phyloP scores from a whole-genome alignment of 1,140 invertebrate genomes.

The Anagrus nilaparvatae region DNA sequence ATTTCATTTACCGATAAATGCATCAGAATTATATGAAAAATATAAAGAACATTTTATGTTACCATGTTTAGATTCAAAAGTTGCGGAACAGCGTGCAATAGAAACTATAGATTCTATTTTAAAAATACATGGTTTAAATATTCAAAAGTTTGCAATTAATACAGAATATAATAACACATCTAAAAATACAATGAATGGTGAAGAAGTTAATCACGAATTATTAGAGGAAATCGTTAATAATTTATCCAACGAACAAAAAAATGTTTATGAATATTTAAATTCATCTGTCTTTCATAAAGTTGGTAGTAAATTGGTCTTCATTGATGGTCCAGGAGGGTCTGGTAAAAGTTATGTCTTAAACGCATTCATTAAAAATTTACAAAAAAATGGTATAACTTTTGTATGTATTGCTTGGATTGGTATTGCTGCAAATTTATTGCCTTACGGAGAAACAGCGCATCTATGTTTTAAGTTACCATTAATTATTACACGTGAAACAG shows the following conservation, averaged over 20 bases:
- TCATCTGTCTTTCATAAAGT: not conserved
- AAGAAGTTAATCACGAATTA: not conserved
- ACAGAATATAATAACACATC: not conserved
- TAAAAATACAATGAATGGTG: not conserved
- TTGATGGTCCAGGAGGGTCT: conserved; percentile 5
- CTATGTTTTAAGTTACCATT: conserved; percentile 1
- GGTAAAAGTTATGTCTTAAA: conserved; percentile 2
- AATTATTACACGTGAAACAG: not conserved
- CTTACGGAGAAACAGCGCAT: not conserved
- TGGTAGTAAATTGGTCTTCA: not conserved
- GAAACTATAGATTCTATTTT: not conserved
- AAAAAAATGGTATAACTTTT: not conserved
- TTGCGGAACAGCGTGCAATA: not conserved
- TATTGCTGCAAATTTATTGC: conserved; percentile 5
- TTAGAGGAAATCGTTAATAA: not conserved
- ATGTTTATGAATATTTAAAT: not conserved
- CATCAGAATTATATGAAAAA: conserved; percentile 1
- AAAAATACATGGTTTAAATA: not conserved
- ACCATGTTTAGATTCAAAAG: conserved; percentile 1
- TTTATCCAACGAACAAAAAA: not conserved
- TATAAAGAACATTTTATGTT: conserved; percentile 5
- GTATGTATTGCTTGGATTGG: conserved; percentile 1
- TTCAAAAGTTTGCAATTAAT: not conserved
- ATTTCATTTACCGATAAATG: conserved; percentile 6
- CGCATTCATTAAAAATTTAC: no score